These are phyloP conservation scores for Theodoxus fluviatilis DNA, from an alignment of 2,888 invertebrate genomes.

Conservation along the genomic window DNA sequence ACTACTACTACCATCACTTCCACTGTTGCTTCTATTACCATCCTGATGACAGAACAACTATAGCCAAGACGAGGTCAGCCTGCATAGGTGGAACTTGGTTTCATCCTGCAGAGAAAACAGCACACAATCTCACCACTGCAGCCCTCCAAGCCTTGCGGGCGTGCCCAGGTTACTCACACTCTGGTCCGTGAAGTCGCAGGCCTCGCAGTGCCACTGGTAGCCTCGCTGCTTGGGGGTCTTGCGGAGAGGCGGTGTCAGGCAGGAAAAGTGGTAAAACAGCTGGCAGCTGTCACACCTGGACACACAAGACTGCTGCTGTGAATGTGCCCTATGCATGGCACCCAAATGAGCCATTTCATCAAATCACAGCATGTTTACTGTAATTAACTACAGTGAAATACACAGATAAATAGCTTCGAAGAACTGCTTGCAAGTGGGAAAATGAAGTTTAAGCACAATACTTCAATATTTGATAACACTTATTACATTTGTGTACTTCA, in stretches of 20 bases:
- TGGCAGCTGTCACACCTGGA: constrained; percentile 88
- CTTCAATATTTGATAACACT: background rate
- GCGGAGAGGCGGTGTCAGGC: constrained; percentile 90
- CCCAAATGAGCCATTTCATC: background rate
- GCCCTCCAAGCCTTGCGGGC: no score
- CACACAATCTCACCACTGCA: no score
- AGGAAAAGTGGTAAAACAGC: constrained; percentile 89
- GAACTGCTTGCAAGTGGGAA: background rate
- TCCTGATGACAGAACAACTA: no score
- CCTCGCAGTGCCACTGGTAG: constrained; percentile 94
- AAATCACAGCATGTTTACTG: background rate
- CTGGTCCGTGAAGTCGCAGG: constrained; percentile 74
- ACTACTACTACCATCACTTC: no score
- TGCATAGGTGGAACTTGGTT: no score
- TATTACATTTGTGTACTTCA: no score
- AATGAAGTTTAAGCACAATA: background rate
- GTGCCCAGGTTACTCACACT: no score
- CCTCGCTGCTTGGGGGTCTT: constrained; percentile 92
- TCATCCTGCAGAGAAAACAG: no score
- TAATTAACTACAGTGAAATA: background rate
- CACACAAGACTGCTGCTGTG: background rate
- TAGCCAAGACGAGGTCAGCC: no score
- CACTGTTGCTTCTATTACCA: no score
- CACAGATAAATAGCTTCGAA: background rate
- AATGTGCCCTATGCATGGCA: background rate